Conservation (phyloP, 2,888 invertebrate genomes). For the Scrobipalpa costella region DNA sequence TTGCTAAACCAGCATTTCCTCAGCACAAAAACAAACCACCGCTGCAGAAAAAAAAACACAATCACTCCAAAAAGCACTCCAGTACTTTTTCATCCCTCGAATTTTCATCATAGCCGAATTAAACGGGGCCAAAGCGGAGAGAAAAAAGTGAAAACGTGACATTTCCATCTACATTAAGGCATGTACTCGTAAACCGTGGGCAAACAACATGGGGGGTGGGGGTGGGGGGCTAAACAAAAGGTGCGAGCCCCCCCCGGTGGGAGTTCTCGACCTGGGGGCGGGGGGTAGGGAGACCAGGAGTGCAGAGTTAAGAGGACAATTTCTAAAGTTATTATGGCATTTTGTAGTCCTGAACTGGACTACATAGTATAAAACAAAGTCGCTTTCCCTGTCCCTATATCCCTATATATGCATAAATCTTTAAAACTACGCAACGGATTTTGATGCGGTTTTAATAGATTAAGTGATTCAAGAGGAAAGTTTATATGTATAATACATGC, state of each 20-base stretch:
- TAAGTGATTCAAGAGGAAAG: too few relatives aligned
- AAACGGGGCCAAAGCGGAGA: conserved; percentile 37
- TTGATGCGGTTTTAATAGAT: too few relatives aligned
- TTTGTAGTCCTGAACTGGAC: too few relatives aligned
- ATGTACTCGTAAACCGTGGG: conserved; percentile 78
- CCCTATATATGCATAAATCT: too few relatives aligned
- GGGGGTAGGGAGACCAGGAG: conserved; percentile 42
- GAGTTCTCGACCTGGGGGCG: conserved; percentile 64
- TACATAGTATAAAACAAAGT: too few relatives aligned
- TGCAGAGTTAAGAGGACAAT: not conserved
- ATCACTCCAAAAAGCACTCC: not conserved
- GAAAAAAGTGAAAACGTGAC: conserved; percentile 76
- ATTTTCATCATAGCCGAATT: conserved; percentile 21
- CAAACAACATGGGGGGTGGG: conserved; percentile 73
- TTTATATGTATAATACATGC: too few relatives aligned
- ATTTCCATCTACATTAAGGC: conserved; percentile 77
- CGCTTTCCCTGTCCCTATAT: too few relatives aligned
- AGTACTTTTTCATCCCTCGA: conserved; percentile 12
- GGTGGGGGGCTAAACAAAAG: conserved; percentile 77
- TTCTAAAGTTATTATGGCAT: not conserved
- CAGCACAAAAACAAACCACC: not conserved
- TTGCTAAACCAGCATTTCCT: not conserved
- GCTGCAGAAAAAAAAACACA: not conserved
- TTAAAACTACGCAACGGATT: too few relatives aligned
- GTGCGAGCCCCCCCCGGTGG: conserved; percentile 66